Conservation (phyloP, 1,140 invertebrate species). For the Luehdorfia chinensis region DNA sequence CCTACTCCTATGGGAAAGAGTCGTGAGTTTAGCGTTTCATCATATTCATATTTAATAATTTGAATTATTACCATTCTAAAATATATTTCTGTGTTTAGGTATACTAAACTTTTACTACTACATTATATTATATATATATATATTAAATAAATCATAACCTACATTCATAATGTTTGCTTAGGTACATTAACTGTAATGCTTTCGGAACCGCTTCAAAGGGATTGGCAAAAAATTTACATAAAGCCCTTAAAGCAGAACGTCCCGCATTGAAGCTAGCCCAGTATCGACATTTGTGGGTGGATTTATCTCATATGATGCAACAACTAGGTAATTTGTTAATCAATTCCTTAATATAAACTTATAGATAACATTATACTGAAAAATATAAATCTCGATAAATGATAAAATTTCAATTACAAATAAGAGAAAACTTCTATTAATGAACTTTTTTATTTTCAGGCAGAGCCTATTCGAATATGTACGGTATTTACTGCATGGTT, state of each 20-base stretch:
- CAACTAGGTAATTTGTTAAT: conserved; percentile 79
- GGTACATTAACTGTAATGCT: conserved; percentile 82
- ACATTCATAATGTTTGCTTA: too few species aligned
- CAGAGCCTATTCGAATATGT: conserved; percentile 83
- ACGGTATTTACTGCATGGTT: conserved; percentile 82
- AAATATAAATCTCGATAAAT: too few species aligned
- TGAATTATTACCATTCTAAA: too few species aligned
- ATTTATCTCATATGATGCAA: conserved; percentile 85
- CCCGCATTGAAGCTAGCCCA: conserved; percentile 80
- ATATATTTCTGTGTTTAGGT: too few species aligned
- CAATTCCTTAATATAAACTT: too few species aligned
- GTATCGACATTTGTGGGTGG: conserved; percentile 82
- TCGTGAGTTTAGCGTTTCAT: too few species aligned
- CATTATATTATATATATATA: too few species aligned
- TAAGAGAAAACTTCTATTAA: not conserved
- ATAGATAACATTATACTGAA: too few species aligned
- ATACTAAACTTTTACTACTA: too few species aligned
- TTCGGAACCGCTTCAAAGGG: conserved; percentile 80
- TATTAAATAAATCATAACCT: too few species aligned
- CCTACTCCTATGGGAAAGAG: too few species aligned
- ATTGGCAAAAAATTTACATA: conserved; percentile 78
- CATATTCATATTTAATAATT: too few species aligned
- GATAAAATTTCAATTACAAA: not conserved
- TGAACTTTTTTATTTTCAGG: conserved; percentile 46
- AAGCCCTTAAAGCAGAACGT: conserved; percentile 77